Evolutionary conservation across 2,797 vertebrate genomes (phyloP).

Genomic region (Cyclura pinguis): DNA sequence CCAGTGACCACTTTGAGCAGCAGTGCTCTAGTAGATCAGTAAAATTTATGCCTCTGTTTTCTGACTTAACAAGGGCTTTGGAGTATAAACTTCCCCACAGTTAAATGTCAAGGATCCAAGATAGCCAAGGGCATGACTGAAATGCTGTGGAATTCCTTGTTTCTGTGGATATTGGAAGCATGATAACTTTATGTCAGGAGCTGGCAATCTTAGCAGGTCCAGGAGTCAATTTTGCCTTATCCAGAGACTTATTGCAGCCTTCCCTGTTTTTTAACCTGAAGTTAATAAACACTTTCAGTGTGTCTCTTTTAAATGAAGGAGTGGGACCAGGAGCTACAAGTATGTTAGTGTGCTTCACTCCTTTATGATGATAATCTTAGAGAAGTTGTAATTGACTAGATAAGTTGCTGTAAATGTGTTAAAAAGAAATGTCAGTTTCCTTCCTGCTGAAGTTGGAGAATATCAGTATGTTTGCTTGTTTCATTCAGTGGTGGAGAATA

Average conservation of each 20-base stretch:
- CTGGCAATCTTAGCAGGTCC: too few relatives aligned
- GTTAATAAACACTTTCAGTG: too few relatives aligned
- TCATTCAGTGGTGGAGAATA: not conserved
- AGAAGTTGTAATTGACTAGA: not conserved
- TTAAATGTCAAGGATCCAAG: not conserved
- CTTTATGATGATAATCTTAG: too few relatives aligned
- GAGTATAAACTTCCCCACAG: not conserved
- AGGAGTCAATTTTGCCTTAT: too few relatives aligned
- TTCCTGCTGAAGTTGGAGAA: not conserved
- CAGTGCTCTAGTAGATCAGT: not conserved
- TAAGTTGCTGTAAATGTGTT: not conserved
- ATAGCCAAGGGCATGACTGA: not conserved
- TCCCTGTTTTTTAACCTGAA: too few relatives aligned
- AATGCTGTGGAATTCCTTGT: not conserved
- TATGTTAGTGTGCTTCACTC: too few relatives aligned
- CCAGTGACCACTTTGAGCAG: too few relatives aligned
- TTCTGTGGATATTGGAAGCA: not conserved
- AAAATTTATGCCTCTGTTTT: not conserved
- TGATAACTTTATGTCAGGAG: not conserved
- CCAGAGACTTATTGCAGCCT: too few relatives aligned
- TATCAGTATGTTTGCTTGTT: slow-evolving; percentile 8
- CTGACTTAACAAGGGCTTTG: not conserved
- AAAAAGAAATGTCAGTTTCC: not conserved
- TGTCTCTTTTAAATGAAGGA: too few relatives aligned
- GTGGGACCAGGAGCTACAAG: too few relatives aligned